phyloP scores from a whole-genome alignment of 92 coral and sea anemone species.

The Porites divaricata region DNA sequence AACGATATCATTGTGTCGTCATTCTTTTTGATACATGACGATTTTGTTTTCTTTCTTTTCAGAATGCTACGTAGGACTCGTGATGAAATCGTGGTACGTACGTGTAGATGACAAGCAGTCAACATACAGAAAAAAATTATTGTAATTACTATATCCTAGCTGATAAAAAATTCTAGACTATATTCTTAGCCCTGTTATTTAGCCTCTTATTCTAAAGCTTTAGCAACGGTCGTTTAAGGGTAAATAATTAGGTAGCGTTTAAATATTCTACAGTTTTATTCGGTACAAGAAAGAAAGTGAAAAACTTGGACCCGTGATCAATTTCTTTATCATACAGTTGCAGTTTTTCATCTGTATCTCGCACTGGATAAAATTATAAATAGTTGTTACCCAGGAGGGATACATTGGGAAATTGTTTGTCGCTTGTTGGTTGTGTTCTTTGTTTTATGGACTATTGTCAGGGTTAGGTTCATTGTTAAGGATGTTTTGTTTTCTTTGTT shows the following conservation, averaged over 20 bases:
- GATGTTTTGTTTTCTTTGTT: no score
- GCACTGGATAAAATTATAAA: no score
- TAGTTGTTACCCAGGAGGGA: no score
- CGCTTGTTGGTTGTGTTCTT: no score
- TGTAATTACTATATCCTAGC: background rate
- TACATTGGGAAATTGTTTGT: no score
- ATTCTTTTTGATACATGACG: background rate
- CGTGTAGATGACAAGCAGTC: background rate
- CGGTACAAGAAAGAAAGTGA: background rate
- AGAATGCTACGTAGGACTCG: conserved; percentile 16
- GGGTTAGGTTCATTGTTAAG: no score
- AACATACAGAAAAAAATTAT: background rate
- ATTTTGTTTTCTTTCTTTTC: background rate
- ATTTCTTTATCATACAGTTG: no score
- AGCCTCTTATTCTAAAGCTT: conserved; percentile 1
- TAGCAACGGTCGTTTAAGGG: background rate
- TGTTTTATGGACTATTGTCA: no score
- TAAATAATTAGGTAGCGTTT: background rate
- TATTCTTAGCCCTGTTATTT: no score
- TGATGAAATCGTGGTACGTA: background rate
- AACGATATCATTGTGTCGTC: no score
- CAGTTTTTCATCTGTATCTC: no score
- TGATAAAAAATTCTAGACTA: background rate
- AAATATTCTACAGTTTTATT: background rate
- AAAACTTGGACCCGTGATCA: no score